Conservation (phyloP, 2,113 vertebrate genomes). For the Misgurnus anguillicaudatus region DNA sequence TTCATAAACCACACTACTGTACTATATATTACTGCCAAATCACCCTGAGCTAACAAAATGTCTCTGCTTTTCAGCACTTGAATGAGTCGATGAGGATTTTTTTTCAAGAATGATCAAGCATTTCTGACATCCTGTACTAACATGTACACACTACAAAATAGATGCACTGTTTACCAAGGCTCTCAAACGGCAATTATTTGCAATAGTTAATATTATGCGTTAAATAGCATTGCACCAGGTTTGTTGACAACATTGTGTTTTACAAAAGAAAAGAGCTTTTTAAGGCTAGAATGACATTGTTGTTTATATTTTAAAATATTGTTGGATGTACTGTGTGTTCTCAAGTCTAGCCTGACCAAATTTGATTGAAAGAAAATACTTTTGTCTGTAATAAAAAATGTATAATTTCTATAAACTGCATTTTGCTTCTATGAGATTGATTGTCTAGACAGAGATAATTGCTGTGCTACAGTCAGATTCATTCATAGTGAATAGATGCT, state of each 20-base stretch:
- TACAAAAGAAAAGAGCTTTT: neutral
- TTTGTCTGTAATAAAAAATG: neutral
- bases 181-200: no score
- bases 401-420: neutral
- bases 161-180: no score
- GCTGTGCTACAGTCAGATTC: conserved; percentile 10
- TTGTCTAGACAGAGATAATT: neutral
- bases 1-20: neutral
- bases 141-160: neutral
- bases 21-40: neutral
- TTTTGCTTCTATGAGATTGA: neutral
- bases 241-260: neutral
- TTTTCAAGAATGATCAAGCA: neutral
- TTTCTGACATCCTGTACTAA: neutral
- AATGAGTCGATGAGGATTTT: neutral
- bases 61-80: neutral
- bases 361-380: neutral
- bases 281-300: neutral
- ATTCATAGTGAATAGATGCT: conserved; percentile 19
- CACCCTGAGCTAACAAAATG: neutral
- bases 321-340: neutral
- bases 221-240: neutral
- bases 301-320: neutral
- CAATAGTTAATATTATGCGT: neutral
- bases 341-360: neutral